Evolutionary conservation across 2,888 invertebrate species (phyloP).

Genomic region (Eurytoma adleriae): DNA sequence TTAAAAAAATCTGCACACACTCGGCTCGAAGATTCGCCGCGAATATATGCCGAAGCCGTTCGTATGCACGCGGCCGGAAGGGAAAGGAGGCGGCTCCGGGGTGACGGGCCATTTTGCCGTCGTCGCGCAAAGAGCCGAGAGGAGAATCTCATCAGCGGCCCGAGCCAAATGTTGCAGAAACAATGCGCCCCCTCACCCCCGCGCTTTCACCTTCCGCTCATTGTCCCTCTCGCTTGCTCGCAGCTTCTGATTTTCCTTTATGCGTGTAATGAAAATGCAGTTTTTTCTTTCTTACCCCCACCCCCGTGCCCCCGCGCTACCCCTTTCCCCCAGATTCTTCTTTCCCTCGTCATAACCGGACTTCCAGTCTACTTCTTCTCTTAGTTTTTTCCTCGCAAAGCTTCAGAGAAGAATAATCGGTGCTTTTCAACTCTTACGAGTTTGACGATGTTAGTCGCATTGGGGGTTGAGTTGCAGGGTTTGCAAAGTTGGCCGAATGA

Average conservation of each 20-base stretch:
- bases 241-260: constrained; percentile 51
- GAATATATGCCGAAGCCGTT: too few relatives aligned
- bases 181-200: constrained; percentile 42
- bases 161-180: constrained; percentile 57
- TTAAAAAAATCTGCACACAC: too few relatives aligned
- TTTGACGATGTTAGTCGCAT: too few relatives aligned
- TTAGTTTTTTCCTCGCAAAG: constrained; percentile 8
- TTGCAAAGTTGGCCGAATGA: too few relatives aligned
- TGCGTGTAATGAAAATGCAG: constrained; percentile 56
- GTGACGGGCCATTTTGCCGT: constrained; percentile 46
- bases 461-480: too few relatives aligned
- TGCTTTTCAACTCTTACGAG: too few relatives aligned
- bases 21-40: too few relatives aligned
- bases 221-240: constrained; percentile 15
- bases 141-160: constrained; percentile 48
- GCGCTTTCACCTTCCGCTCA: constrained; percentile 13
- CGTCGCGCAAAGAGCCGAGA: neutral
- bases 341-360: constrained; percentile 1
- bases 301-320: neutral
- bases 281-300: constrained; percentile 48
- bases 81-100: neutral
- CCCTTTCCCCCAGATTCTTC: constrained; percentile 50
- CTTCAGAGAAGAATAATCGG: neutral
- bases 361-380: too few relatives aligned
- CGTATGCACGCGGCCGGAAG: too few relatives aligned